Evolutionary conservation across 1,140 invertebrate species (phyloP), one percentile per base, ranked within the genome.

Genomic region (Macrosteles quadrilineatus): DNA sequence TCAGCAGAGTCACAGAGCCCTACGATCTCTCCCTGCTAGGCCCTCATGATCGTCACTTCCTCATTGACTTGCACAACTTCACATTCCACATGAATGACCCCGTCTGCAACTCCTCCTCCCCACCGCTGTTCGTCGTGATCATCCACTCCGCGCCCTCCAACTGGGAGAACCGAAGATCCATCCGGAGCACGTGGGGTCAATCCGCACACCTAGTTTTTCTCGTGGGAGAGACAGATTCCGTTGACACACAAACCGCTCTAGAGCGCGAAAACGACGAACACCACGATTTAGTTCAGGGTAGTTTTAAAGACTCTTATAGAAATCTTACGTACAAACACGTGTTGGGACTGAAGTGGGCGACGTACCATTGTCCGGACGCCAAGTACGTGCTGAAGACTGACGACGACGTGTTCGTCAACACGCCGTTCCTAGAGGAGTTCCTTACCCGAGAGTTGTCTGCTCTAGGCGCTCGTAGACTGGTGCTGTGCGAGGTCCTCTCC

Each of bases 271-370:
- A 86, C 74, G 75, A 76, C 1, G 73, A 73, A 0, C 85, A 88
- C 75, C 80, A 83, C 21, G 94, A 96, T 77, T 83, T 95, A 67
- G 84, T 95, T 27, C 90, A 93, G 80, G 92, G 91, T 27, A 88
- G 86, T 73, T 95, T 94, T 78, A 68, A 84, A 9, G 93, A 95
- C 81, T 84, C 84, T 31, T 96, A 95, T 77, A 85, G 88, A 71
- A 96, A 95, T 81, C 85, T 96, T 80, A 94, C 93, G 1, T 93
- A 93, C 76, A 96, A 96, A 80, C 92, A 94, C 79, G 87, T 91
- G 2, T 91, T 92, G 86, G 88, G 86, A 0, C 84, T 95, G n/a
- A 92, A 92, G 78, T 96, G 92, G 89, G 85, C 88, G 47, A 83
- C 86, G 4, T 87, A 88, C 76, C 85, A 88, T 80, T 88, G 82